A percentile compares a stretch with the other conserved stretches of the same genome.
phyloP scores from a whole-genome alignment of 1,140 invertebrate species.

The Acromyrmex echinatior region DNA sequence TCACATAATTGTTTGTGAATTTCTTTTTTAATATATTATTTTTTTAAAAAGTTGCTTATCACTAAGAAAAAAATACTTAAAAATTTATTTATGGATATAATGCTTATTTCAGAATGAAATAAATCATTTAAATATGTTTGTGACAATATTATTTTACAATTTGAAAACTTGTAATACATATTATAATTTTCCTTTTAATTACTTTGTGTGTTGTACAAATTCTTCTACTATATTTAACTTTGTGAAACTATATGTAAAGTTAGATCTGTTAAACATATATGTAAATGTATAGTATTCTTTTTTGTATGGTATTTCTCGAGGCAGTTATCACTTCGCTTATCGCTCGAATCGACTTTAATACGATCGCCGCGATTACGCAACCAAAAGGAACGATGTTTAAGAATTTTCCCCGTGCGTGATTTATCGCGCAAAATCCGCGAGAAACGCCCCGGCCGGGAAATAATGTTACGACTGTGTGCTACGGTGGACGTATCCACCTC shows the following conservation, averaged over 20 bases:
- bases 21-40: background rate
- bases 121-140: too few species aligned
- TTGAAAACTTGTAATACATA: background rate
- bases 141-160: background rate
- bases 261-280: background rate
- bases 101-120: too few species aligned
- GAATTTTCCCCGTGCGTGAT: conserved; percentile 27
- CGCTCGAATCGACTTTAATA: conserved; percentile 11
- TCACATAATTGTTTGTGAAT: background rate
- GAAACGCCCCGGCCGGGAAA: conserved; percentile 47
- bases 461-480: conserved; percentile 41
- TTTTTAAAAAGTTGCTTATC: background rate
- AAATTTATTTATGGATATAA: too few species aligned
- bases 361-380: conserved; percentile 12
- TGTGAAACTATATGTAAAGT: background rate
- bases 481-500: conserved; percentile 52
- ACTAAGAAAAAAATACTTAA: background rate
- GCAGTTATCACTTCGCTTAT: background rate
- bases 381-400: conserved; percentile 23
- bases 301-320: background rate
- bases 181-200: background rate
- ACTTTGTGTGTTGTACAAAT: background rate
- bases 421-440: conserved; percentile 47
- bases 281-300: background rate
- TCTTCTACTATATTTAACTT: background rate